Evolutionary conservation across 2,888 invertebrate species (phyloP), one percentile per base, ranked within the genome.

Genomic region (Slavum lentiscoides): DNA sequence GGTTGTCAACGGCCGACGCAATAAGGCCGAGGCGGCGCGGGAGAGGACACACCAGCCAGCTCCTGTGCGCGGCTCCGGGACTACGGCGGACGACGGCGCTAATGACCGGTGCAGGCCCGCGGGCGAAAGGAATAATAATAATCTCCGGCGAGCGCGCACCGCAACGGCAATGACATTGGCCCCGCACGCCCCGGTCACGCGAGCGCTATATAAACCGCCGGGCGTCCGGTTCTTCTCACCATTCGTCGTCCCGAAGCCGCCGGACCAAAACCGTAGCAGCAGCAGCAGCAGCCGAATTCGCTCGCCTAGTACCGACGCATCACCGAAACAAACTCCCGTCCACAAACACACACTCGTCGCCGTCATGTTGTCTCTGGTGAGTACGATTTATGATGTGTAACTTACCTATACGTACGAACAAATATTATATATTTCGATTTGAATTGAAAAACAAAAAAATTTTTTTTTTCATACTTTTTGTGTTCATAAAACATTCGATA

Each of bases 151-250:
- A 30, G 30, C 67, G 30, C 67, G 74, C 62, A 62, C 19, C 82
- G 82, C 83, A 82, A 67, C 83, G 82, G 67, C 77, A 74, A 70
- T 83, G 81, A 49, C 82, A 82, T 75, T 82, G 82, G 70, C 81
- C 82, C 76, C 82, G 49, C 43, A 67, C 82, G 21, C 82, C 49
- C 74, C 84, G 70, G 70, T 80, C 64, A 55, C 39, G 70, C 62
- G 55, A 66, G 64, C 72, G 55, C 53, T 80, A 80, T 80, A 80
- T 80, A 80, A 80, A 72, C 72, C 19, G 64, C 39, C 64, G 21
- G 39, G n/a, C 80, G 64, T 68, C 82, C 83, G 82, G 83, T 83
- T 74, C 83, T 83, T 30, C 74, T 84, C 72, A 82, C 83, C 68
- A 83, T 84, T 77, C 75, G 59, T 67, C 59, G 59, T 67, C 59